Base-by-base conservation (phyloP, 2,113 vertebrate species). In the Phyllostomus hastatus region DNA sequence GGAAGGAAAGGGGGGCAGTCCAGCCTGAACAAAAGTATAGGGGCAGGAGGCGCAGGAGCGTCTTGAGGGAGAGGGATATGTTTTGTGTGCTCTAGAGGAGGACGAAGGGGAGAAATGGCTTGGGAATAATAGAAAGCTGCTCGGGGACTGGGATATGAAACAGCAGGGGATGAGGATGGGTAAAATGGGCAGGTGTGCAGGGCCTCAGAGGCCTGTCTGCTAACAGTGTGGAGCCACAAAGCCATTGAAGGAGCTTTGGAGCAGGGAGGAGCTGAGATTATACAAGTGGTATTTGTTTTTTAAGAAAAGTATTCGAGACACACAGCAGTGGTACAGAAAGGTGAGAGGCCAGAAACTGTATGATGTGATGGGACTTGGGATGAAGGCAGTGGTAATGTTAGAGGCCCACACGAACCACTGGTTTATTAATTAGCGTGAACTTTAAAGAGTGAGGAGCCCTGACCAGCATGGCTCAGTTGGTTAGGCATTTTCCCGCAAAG, bases 351-450 rank as follows among this genome's bases (percentile, higher is more conserved):
- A 46, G 48, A 86, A 54, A 73, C 4, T 0, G 0, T 72, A 15
- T 4, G 35, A 20, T 6, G n/a, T 6, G 7, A 12, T 3, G 52
- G 46, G 9, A 54, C 17, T 72, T 54, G 61, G 50, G 67, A 48
- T 35, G 35, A 75, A 72, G 35, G 59, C 43, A 57, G 4, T 9
- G 5, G 12, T 46, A 4, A 8, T 15, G 6, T 41, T 43, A 90
- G 41, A 80, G 26, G 52, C 24, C 14, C 43, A 1, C 0, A 1
- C 1, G n/a, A 80, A 2, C 8, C 69, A 78, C 70, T 80, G 48
- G 70, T 43, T 95, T 92, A 85, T 73, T 90, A 85, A 43, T 17
- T 54, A 76, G 12, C 57, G 3, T 66, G 67, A 91, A 94, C 76
- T 85, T 88, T 69, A 59, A 85, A 78, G 85, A 91, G 26, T 86